A percentile compares a stretch with the other conserved stretches of the same genome.
phyloP scores from a whole-genome alignment of 1,140 invertebrate species.

The Neodiprion pinetum region DNA sequence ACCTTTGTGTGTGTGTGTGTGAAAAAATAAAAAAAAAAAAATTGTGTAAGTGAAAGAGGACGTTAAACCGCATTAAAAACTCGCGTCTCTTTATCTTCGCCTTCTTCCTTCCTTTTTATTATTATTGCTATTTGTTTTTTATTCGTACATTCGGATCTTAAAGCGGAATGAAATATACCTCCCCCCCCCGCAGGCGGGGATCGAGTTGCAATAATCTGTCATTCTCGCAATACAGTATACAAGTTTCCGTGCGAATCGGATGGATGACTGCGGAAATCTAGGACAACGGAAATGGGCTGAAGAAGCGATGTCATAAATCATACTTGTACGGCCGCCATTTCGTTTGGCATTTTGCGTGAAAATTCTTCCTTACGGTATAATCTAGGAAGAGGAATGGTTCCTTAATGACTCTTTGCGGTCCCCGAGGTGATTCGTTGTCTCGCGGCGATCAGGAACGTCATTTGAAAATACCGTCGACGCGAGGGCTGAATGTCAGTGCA shows the following conservation, averaged over 20 bases:
- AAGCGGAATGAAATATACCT: background rate
- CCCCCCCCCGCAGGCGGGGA: background rate
- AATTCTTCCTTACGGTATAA: background rate
- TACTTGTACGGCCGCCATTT: background rate
- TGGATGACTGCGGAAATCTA: too few relatives aligned
- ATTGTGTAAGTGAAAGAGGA: background rate
- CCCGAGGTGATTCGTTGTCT: slow-evolving; percentile 12
- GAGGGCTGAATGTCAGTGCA: background rate
- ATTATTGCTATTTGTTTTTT: too few relatives aligned
- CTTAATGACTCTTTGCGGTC: slow-evolving; percentile 17
- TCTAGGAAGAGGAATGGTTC: background rate
- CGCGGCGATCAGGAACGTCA: slow-evolving; percentile 21
- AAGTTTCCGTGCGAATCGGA: background rate
- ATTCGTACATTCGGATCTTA: background rate
- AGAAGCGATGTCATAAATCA: background rate
- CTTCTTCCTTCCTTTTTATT: background rate
- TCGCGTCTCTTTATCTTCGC: background rate
- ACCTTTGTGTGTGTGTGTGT: background rate
- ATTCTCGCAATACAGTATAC: background rate
- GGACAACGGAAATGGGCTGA: background rate
- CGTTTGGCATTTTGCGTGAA: background rate
- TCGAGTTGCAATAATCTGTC: background rate
- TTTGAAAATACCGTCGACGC: too few relatives aligned
- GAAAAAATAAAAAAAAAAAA: background rate
- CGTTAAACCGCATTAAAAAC: background rate